Evolutionary conservation across 2,888 invertebrate species (phyloP), one percentile per base, ranked within the genome.

Genomic region (Sepiola atlantica): DNA sequence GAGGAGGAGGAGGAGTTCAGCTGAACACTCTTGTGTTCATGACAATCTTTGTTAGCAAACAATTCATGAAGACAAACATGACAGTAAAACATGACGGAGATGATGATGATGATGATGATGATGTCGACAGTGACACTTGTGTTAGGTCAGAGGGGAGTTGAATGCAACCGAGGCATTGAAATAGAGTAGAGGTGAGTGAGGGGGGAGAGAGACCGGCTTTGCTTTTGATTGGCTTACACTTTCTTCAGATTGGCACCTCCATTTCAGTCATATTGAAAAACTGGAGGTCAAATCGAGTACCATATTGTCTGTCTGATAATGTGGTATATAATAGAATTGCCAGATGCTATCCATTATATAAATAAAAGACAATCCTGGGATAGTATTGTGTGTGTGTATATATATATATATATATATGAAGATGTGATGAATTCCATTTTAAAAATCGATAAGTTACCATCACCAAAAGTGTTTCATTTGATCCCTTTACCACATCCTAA

Each of bases 1-100:
- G 77, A 77, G 32, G 18, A 77, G 77, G 77, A 77, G 4, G 77
- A 77, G 32, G 14, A 77, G 77, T 77, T 77, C 77, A 32, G 77
- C 14, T n/a, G 16, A 77, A 77, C 32, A 77, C 77, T 77, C 77
- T 4, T 45, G 45, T n/a, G 77, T 32, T 77, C 77, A 77, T 77
- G 77, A 77, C 77, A n/a, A 32, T n/a, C 77, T 77, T 77, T 77
- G 77, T 77, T 32, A 77, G n/a, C 77, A 77, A 77, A 77, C n/a
- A 77, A 77, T 77, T 77, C 77, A 77, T 77, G 77, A 77, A 77
- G 77, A 77, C 12, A 77, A 32, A 24, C 77, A 77, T 16, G n/a
- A 18, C 14, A 16, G 77, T 32, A 77, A 77, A 77, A 77, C 77
- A 77, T 77, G 61, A 61, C 45, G 8, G 45, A 45, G 45, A 45